A percentile compares a stretch with the other conserved stretches of the same genome.
Conservation (phyloP, 1,140 invertebrate genomes). For the Aphidius ervi region DNA sequence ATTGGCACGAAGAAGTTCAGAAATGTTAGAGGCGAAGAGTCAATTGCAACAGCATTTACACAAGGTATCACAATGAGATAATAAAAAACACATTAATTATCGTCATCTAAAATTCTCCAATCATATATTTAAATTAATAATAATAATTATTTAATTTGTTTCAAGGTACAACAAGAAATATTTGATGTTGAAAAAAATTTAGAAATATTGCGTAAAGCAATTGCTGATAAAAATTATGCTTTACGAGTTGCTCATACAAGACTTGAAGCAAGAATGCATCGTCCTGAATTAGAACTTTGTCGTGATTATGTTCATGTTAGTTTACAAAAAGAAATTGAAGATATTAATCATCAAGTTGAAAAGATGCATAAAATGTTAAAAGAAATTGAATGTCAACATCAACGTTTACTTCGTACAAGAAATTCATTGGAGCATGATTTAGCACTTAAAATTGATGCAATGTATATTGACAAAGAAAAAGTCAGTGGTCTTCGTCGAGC, state of each 20-base stretch:
- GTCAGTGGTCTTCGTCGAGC: constrained; percentile 86
- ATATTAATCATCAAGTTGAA: constrained; percentile 81
- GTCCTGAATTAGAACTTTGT: constrained; percentile 80
- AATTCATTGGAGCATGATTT: constrained; percentile 82
- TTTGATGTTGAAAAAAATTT: constrained; percentile 63
- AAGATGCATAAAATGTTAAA: constrained; percentile 73
- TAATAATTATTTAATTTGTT: constrained; percentile 8
- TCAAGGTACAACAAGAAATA: constrained; percentile 62
- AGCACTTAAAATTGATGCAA: constrained; percentile 80
- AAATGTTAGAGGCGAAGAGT: constrained; percentile 80
- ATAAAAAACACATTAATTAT: too few species aligned
- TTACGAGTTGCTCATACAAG: constrained; percentile 79
- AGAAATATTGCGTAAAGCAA: constrained; percentile 60
- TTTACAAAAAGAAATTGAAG: constrained; percentile 79
- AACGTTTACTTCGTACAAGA: constrained; percentile 78
- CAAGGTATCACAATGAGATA: constrained; percentile 43
- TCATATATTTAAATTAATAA: neutral
- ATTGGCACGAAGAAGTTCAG: constrained; percentile 69
- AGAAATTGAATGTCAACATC: constrained; percentile 80
- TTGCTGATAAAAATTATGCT: constrained; percentile 70
- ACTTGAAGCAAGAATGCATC: constrained; percentile 61
- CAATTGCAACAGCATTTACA: constrained; percentile 73
- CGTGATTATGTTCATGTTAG: constrained; percentile 79
- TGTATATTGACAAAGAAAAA: constrained; percentile 92
- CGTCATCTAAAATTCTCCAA: too few species aligned